phyloP scores from a whole-genome alignment of 2,888 invertebrate genomes.

The Aelia acuminata region DNA sequence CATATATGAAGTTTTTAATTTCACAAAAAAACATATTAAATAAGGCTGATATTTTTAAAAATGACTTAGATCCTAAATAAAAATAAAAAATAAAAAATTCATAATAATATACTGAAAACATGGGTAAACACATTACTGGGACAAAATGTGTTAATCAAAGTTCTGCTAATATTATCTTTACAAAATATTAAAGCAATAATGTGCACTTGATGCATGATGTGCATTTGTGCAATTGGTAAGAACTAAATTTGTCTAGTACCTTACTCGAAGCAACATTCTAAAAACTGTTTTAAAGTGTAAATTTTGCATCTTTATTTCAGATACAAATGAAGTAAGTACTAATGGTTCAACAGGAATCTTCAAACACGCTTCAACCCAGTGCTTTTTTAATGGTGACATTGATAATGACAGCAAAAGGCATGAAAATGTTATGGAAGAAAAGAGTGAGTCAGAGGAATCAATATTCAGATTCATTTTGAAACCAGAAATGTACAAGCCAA shows the following conservation, averaged over 20 bases:
- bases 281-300: not conserved
- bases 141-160: too few relatives aligned
- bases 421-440: not conserved
- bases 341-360: not conserved
- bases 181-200: too few relatives aligned
- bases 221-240: not conserved
- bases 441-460: not conserved
- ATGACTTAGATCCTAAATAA: too few relatives aligned
- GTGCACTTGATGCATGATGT: too few relatives aligned
- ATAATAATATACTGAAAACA: too few relatives aligned
- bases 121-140: too few relatives aligned
- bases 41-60: too few relatives aligned
- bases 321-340: not conserved
- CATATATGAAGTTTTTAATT: too few relatives aligned
- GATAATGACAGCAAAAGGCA: not conserved
- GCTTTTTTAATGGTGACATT: not conserved
- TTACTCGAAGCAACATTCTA: not conserved
- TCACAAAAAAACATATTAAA: too few relatives aligned
- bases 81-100: too few relatives aligned
- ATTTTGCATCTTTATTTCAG: not conserved
- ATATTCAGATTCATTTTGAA: not conserved
- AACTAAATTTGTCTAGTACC: not conserved
- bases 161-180: too few relatives aligned
- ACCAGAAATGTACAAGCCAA: slow-evolving; percentile 54
- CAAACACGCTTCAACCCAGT: not conserved